Evolutionary conservation across 2,113 vertebrate genomes (phyloP).

Genomic region (Arothron firmamentum): DNA sequence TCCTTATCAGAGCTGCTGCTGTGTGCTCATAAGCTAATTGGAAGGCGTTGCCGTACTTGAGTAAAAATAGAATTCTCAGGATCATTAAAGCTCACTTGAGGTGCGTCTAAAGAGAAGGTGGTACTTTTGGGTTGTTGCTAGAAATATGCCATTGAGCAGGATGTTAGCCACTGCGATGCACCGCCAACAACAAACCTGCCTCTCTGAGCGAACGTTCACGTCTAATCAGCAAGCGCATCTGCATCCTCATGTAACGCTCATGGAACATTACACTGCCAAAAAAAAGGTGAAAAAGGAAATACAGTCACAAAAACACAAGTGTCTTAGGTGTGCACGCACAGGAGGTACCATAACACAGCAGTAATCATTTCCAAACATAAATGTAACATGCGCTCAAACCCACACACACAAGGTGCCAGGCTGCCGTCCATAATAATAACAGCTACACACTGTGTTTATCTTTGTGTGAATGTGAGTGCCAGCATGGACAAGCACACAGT

Average conservation of each 20-base stretch:
- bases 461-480: conserved; percentile 62
- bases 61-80: conserved; percentile 36
- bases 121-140: conserved; percentile 66
- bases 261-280: not conserved
- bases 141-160: conserved; percentile 76
- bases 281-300: not conserved
- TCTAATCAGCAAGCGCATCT: not conserved
- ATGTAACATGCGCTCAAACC: too few species aligned
- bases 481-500: conserved; percentile 75
- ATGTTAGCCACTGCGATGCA: conserved; percentile 73
- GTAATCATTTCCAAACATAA: too few species aligned
- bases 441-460: conserved; percentile 39
- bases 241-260: not conserved
- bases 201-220: conserved; percentile 16
- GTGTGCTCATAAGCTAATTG: conserved; percentile 7
- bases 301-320: conserved; percentile 12
- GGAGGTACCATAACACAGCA: not conserved
- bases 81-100: conserved; percentile 18
- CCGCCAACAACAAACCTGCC: conserved; percentile 72
- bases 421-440: conserved; percentile 55
- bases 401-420: conserved; percentile 12
- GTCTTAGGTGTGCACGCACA: conserved; percentile 20
- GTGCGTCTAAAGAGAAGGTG: conserved; percentile 31
- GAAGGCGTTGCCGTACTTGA: conserved; percentile 24
- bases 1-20: not conserved